A percentile compares a stretch with the other conserved stretches of the same genome.
Evolutionary conservation across 2,113 vertebrate species (phyloP).

Genomic region (Xyrauchen texanus): DNA sequence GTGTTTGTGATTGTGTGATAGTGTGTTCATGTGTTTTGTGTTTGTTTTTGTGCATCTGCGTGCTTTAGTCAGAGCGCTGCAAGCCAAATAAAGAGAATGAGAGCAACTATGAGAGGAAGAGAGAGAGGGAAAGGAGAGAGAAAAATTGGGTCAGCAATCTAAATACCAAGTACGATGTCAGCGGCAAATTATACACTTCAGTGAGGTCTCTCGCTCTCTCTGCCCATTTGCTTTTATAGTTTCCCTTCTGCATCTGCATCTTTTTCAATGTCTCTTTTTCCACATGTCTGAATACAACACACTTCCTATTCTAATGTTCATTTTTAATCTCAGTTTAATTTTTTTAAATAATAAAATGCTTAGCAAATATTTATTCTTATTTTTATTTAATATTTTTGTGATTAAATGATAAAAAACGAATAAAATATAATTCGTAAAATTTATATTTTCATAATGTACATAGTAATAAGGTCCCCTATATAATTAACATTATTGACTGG

Average conservation of each 20-base stretch:
- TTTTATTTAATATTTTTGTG: too few relatives aligned
- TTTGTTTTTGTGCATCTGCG: conserved; percentile 48
- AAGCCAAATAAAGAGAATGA: conserved; percentile 49
- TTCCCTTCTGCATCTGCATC: conserved; percentile 1
- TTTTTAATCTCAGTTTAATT: conserved; percentile 14
- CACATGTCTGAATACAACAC: too few relatives aligned
- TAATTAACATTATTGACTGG: too few relatives aligned
- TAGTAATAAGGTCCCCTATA: too few relatives aligned
- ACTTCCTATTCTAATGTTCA: neutral
- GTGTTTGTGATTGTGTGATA: neutral
- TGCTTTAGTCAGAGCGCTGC: conserved; percentile 39
- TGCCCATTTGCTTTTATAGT: conserved; percentile 17
- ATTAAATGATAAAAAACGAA: too few relatives aligned
- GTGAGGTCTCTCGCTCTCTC: conserved; percentile 47
- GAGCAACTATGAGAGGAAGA: conserved; percentile 55
- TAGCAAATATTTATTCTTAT: too few relatives aligned
- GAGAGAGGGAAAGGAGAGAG: conserved; percentile 47
- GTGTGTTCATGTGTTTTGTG: conserved; percentile 8
- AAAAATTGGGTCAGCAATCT: conserved; percentile 78
- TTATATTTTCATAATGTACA: too few relatives aligned
- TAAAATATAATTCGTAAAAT: too few relatives aligned
- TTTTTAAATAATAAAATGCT: neutral
- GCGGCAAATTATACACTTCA: conserved; percentile 66
- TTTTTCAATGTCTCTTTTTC: conserved; percentile 10
- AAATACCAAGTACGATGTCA: conserved; percentile 72